phyloP scores from a whole-genome alignment of 2,888 invertebrate species.

The Tachina lurida region DNA sequence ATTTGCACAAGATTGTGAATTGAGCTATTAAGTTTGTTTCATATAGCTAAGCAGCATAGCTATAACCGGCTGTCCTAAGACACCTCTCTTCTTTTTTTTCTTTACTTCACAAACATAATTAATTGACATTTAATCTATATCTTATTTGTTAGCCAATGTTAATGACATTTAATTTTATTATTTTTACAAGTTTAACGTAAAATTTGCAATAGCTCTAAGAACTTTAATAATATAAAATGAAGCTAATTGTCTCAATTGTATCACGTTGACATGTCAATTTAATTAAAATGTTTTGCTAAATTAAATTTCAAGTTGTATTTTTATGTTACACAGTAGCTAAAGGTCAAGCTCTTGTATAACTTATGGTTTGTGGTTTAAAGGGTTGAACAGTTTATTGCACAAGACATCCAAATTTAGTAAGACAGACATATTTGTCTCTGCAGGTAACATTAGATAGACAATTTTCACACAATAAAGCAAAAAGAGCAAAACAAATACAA shows the following conservation, averaged over 20 bases:
- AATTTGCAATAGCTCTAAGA: too few relatives aligned
- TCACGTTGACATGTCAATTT: neutral
- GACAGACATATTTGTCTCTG: neutral
- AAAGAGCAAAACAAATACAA: neutral
- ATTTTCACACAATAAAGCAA: too few relatives aligned
- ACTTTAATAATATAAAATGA: too few relatives aligned
- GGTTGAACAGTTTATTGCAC: neutral
- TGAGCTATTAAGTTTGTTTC: too few relatives aligned
- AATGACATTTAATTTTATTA: neutral
- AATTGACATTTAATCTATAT: neutral
- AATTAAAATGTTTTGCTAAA: constrained; percentile 27
- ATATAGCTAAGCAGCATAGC: too few relatives aligned
- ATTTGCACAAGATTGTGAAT: too few relatives aligned
- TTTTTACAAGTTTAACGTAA: too few relatives aligned
- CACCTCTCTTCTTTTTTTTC: too few relatives aligned
- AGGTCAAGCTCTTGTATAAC: neutral
- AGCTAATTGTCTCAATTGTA: too few relatives aligned
- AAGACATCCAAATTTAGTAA: neutral
- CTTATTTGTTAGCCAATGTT: neutral
- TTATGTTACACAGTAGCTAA: too few relatives aligned
- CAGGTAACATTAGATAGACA: too few relatives aligned
- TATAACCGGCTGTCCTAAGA: too few relatives aligned
- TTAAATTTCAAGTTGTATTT: constrained; percentile 6
- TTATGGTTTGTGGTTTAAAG: neutral
- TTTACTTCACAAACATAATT: neutral